These are phyloP conservation scores for Gryon sp. DNA, from an alignment of 1,140 invertebrate genomes.

Conservation along the genomic window DNA sequence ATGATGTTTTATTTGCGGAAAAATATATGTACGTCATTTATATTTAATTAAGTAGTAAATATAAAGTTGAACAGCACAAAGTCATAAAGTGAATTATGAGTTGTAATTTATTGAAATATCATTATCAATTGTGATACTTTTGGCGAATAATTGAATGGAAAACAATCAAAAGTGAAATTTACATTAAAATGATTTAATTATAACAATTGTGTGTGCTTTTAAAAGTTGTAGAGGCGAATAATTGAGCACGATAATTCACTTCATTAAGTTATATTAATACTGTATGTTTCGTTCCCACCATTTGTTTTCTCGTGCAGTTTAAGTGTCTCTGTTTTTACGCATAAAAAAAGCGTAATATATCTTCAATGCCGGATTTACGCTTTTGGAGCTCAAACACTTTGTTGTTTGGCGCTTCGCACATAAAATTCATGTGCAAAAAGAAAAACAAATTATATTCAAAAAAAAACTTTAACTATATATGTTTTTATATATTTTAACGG, in stretches of 20 bases:
- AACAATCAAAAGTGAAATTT: conserved; percentile 3
- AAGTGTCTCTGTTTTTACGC: conserved; percentile 47
- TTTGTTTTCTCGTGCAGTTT: conserved; percentile 49
- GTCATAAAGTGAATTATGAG: too few species aligned
- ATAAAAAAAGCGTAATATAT: conserved; percentile 57
- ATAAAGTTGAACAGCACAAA: too few species aligned
- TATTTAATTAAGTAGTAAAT: too few species aligned
- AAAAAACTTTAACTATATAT: background rate
- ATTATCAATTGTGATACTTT: too few species aligned
- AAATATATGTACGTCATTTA: too few species aligned
- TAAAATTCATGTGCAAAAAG: conserved; percentile 39
- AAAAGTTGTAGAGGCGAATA: conserved; percentile 4
- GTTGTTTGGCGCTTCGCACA: conserved; percentile 27
- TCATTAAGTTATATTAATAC: conserved; percentile 45
- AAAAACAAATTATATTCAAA: background rate
- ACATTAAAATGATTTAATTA: conserved; percentile 8
- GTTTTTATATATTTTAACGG: too few species aligned
- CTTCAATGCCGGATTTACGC: conserved; percentile 54
- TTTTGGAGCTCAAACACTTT: conserved; percentile 47
- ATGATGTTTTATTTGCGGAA: too few species aligned
- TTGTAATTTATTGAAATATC: too few species aligned
- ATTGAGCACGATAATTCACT: conserved; percentile 26
- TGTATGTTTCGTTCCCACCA: conserved; percentile 40
- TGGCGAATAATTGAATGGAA: too few species aligned
- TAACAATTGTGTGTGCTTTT: background rate